Evolutionary conservation across 2,888 invertebrate species (phyloP), one percentile per base, ranked within the genome.

Genomic region (Cheilosia soror): DNA sequence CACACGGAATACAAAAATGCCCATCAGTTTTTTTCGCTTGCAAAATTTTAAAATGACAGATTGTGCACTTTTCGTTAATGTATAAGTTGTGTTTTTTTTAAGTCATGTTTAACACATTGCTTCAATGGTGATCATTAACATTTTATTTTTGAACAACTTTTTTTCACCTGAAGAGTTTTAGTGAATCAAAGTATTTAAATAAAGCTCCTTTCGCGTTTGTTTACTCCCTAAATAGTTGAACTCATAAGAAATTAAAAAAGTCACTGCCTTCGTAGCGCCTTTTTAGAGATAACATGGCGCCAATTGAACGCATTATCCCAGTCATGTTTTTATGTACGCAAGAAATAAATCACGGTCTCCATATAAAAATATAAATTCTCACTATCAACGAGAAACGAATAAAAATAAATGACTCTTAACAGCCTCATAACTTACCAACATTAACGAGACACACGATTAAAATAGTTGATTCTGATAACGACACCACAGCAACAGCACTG

Each of bases 251-350:
- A 5, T 13, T 9, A 9, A 25, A 9, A 5, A 27, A 13, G 13
- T 44, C 53, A 37, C 44, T 5, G 57, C 27, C n/a, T 55, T 33
- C 55, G 29, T 29, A 40, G 49, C 75, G 58, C 57, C 51, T 37
- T 4, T 2, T 11, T 37, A 37, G 11, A 62, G 33, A 73, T 72
- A 72, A 72, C 40, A 40, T 13, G 25, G 53, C 62, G 63, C 55
- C 62, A 63, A 29, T 63, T 25, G 62, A 75, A 47, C 57, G 40
- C 47, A 66, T 40, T 66, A 31, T 40, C 75, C 44, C 15, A 13
- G 15, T 66, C 40, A 29, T 31, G 40, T 57, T 47, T 58, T 15
- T 31, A 40, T 42, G 29, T 25, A 13, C 31, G 49, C 57, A 25
- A 31, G 5, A 44, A 31, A 27, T 13, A 6, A 37, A 27, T 29